Conservation (phyloP, 2,113 vertebrate species). For the Semnopithecus entellus region DNA sequence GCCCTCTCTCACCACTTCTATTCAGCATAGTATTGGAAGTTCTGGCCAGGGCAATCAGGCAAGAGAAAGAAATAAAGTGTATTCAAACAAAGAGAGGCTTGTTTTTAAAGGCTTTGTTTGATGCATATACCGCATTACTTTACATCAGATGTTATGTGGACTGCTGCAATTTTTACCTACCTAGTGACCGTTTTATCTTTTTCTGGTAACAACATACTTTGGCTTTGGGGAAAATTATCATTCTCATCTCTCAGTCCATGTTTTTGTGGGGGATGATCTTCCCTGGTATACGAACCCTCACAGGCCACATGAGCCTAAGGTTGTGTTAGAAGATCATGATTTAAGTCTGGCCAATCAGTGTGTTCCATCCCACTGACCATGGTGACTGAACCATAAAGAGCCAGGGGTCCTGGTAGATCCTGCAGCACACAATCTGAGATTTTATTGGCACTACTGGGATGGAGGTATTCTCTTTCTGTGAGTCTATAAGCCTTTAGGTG, state of each 20-base stretch:
- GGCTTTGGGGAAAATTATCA: background rate
- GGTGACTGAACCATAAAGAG: background rate
- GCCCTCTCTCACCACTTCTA: no score
- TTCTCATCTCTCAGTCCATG: background rate
- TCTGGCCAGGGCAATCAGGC: no score
- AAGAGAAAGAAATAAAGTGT: no score
- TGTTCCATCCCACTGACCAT: background rate
- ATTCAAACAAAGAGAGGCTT: background rate
- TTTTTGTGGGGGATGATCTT: background rate
- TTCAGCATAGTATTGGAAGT: no score
- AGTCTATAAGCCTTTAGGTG: no score
- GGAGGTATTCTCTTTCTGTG: background rate
- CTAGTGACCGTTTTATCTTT: background rate
- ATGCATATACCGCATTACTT: background rate
- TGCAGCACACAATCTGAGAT: no score
- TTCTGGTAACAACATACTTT: background rate
- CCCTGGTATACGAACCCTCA: background rate
- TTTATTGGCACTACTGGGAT: background rate
- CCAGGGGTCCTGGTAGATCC: background rate
- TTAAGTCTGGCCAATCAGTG: background rate
- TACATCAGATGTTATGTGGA: background rate
- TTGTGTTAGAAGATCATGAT: background rate
- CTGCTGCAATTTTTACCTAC: background rate
- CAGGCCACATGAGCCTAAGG: background rate
- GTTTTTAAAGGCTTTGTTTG: background rate